Conservation (phyloP, 2,797 vertebrate genomes). For the Odontamblyopus lacepedii region DNA sequence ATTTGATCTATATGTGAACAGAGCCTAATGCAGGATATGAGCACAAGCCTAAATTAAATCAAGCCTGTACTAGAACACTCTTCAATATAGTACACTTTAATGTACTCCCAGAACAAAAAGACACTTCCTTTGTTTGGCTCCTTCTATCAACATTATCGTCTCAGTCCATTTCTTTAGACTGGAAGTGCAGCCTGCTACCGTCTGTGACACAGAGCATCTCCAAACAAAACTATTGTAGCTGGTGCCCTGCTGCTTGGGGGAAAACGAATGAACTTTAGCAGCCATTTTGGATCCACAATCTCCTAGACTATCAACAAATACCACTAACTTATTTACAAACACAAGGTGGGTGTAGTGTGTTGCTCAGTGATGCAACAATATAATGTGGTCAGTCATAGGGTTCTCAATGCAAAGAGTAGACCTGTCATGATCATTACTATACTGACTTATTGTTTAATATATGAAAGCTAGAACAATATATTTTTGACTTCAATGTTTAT, state of each 20-base stretch:
- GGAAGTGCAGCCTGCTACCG: background rate
- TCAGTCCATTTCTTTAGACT: background rate
- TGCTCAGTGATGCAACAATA: background rate
- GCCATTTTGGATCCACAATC: background rate
- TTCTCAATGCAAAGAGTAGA: background rate
- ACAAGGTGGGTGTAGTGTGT: background rate
- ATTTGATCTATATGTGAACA: conserved; percentile 29
- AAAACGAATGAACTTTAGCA: too few relatives aligned
- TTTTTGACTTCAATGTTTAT: too few relatives aligned
- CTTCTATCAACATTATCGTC: background rate
- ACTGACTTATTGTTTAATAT: too few relatives aligned
- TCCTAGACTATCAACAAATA: background rate
- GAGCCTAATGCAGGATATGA: conserved; percentile 24
- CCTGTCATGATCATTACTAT: too few relatives aligned
- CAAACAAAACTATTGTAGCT: background rate
- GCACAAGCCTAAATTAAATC: conserved; percentile 41
- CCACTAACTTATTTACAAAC: background rate
- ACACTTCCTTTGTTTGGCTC: conserved; percentile 33
- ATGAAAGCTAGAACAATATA: too few relatives aligned
- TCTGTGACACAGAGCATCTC: background rate
- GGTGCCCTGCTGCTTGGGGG: background rate
- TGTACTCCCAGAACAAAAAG: conserved; percentile 19
- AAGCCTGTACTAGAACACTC: conserved; percentile 28
- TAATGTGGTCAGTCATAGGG: background rate
- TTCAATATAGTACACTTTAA: conserved; percentile 42